Percentiles rank a stretch among this genome's conserved stretches.
phyloP scores from a whole-genome alignment of 2,888 invertebrate species.

The Strigamia crassipes region DNA sequence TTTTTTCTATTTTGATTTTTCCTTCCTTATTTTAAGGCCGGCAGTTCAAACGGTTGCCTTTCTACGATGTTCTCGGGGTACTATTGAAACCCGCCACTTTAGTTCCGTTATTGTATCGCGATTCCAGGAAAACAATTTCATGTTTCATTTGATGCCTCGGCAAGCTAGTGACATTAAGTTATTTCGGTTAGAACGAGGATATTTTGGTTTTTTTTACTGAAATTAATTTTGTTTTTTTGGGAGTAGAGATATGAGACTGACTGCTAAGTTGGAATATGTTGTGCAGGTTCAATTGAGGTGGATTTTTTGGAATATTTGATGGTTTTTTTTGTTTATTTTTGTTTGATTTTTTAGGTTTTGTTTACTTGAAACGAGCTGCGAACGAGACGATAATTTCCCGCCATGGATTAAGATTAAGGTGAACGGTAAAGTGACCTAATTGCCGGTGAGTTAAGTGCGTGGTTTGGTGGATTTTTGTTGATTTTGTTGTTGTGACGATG shows the following conservation, averaged over 20 bases:
- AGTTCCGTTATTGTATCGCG: conserved; percentile 57
- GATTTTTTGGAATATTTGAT: too few relatives aligned
- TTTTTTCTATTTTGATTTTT: too few relatives aligned
- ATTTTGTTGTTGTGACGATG: too few relatives aligned
- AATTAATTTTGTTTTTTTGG: too few relatives aligned
- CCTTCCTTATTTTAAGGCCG: too few relatives aligned
- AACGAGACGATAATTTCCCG: conserved; percentile 94
- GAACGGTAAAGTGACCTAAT: conserved; percentile 84
- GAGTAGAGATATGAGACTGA: conserved; percentile 62
- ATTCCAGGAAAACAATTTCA: conserved; percentile 82
- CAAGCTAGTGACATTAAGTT: conserved; percentile 89
- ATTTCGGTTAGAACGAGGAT: conserved; percentile 68
- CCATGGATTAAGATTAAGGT: conserved; percentile 90
- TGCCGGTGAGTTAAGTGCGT: too few relatives aligned
- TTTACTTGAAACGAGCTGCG: conserved; percentile 80
- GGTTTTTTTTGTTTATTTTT: not conserved
- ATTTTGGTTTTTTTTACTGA: too few relatives aligned
- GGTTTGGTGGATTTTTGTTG: too few relatives aligned
- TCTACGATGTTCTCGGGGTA: conserved; percentile 86
- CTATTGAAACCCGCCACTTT: conserved; percentile 88
- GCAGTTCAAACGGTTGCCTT: conserved; percentile 86
- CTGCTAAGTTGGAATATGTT: conserved; percentile 70
- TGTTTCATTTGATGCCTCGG: conserved; percentile 88
- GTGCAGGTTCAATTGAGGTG: conserved; percentile 79
- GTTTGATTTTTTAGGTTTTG: conserved; percentile 69